Percentiles rank a stretch among this genome's conserved stretches.
phyloP scores from a whole-genome alignment of 2,797 vertebrate species.

The Trachops cirrhosus region DNA sequence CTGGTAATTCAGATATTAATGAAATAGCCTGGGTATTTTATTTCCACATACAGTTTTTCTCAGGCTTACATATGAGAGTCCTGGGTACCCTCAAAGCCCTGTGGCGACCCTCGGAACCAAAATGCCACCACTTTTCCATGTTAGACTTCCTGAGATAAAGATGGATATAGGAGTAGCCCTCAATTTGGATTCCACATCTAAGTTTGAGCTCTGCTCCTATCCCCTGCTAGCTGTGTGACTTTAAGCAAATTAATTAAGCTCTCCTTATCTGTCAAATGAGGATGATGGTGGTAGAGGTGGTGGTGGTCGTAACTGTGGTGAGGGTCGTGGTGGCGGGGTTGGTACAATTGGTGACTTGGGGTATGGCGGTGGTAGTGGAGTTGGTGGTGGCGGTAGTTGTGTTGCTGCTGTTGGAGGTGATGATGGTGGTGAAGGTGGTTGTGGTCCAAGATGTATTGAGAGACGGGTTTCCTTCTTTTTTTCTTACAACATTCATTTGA shows the following conservation, averaged over 20 bases:
- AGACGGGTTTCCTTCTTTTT: not conserved
- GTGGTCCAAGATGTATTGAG: not conserved
- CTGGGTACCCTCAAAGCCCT: not conserved
- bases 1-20: not conserved
- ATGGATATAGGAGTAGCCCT: not conserved
- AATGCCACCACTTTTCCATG: not conserved
- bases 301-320: not conserved
- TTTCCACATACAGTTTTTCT: not conserved
- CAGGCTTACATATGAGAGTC: not conserved
- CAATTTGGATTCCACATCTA: not conserved
- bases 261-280: not conserved
- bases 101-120: not conserved
- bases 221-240: not conserved
- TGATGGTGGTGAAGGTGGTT: not conserved
- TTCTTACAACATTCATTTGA: not conserved
- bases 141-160: not conserved
- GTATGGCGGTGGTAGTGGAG: rapidly evolving
- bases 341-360: rapidly evolving
- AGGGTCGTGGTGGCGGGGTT: not conserved
- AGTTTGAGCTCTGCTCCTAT: not conserved
- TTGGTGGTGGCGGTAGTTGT: not conserved
- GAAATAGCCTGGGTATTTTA: not conserved
- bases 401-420: not conserved
- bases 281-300: not conserved
- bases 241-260: not conserved